Evolutionary conservation across 2,113 vertebrate genomes (phyloP).

Genomic region (Tachycineta bicolor): DNA sequence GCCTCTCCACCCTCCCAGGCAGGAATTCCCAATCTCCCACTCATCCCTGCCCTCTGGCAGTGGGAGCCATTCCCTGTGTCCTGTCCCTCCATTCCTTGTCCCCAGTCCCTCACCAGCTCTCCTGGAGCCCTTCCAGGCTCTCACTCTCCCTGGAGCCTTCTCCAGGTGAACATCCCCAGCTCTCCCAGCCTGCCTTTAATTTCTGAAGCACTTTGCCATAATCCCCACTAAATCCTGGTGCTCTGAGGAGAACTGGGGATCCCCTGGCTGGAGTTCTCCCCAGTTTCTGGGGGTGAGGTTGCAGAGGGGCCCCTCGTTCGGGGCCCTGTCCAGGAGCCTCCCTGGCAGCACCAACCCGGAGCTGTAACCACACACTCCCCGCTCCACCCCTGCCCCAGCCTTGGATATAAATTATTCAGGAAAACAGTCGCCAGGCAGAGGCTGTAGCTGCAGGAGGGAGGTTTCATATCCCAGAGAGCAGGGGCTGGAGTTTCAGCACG

Average conservation of each 20-base stretch:
- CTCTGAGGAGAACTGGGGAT: background rate
- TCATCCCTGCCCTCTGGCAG: background rate
- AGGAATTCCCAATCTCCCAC: background rate
- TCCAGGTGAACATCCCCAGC: rapidly evolving
- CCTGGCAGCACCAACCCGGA: background rate
- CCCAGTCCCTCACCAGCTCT: background rate
- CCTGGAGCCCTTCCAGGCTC: background rate
- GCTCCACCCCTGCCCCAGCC: background rate
- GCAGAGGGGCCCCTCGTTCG: background rate
- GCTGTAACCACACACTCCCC: background rate
- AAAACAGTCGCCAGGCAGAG: background rate
- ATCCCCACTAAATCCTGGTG: background rate
- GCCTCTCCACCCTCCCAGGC: rapidly evolving
- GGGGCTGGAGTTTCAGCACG: background rate
- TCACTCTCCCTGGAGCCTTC: background rate
- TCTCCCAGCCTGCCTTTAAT: background rate
- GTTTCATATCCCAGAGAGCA: background rate
- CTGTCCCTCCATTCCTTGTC: background rate
- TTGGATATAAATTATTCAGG: background rate
- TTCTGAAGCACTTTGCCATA: background rate
- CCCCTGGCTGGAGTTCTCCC: background rate
- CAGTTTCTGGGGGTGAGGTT: background rate
- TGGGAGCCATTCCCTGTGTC: background rate
- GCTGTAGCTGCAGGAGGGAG: background rate
- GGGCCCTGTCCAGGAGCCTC: background rate